A percentile compares a stretch with the other conserved stretches of the same genome.
Conservation (phyloP, 1,140 invertebrate species). For the Bradysia coprophila region DNA sequence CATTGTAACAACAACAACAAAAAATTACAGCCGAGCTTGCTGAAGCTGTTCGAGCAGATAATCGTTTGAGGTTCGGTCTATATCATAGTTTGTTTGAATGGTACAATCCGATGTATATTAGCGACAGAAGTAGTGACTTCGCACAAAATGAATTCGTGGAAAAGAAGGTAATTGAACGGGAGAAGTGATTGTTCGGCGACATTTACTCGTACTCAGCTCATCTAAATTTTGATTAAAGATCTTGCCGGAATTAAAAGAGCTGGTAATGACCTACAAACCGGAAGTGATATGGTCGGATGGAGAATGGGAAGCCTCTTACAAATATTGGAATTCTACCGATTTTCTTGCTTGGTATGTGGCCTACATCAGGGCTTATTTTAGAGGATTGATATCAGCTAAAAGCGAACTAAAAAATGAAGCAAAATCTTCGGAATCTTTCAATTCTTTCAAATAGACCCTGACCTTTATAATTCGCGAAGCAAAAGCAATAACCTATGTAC, state of each 20-base stretch:
- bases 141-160: neutral
- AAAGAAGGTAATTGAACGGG: constrained; percentile 7
- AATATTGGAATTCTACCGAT: constrained; percentile 65
- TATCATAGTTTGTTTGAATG: constrained; percentile 86
- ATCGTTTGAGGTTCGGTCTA: constrained; percentile 56
- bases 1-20: constrained; percentile 51
- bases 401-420: no score
- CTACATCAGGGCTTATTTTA: no score
- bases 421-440: no score
- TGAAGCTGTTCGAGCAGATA: constrained; percentile 40
- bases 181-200: no score
- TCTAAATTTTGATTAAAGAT: no score
- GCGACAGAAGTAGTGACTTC: constrained; percentile 38
- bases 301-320: constrained; percentile 61
- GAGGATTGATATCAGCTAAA: no score
- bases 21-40: constrained; percentile 67
- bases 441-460: no score
- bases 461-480: no score
- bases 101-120: constrained; percentile 71
- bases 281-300: constrained; percentile 91
- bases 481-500: no score
- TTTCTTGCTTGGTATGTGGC: constrained; percentile 74
- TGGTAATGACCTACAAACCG: constrained; percentile 63
- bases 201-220: no score
- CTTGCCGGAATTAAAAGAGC: constrained; percentile 52